These are phyloP conservation scores for Myathropa florea DNA, from an alignment of 2,888 invertebrate species.

Conservation along the genomic window DNA sequence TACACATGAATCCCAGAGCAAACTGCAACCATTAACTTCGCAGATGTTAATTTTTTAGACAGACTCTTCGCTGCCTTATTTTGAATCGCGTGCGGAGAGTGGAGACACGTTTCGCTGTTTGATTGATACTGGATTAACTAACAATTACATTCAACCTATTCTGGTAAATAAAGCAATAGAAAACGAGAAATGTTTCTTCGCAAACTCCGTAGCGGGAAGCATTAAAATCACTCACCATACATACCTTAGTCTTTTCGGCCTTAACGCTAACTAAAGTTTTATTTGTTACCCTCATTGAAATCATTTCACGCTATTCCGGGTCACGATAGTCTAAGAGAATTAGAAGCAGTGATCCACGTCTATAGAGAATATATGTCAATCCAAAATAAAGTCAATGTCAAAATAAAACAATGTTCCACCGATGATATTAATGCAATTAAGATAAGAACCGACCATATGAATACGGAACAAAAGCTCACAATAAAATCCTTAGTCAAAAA, in stretches of 20 bases:
- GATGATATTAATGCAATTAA: not conserved
- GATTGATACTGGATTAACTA: not conserved
- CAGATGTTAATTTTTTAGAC: not conserved
- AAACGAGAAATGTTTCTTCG: slow-evolving; percentile 27
- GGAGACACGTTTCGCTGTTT: not conserved
- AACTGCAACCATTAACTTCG: no score
- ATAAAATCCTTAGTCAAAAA: not conserved
- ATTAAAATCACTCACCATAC: slow-evolving; percentile 25
- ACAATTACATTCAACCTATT: not conserved
- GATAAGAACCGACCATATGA: not conserved
- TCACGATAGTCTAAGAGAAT: slow-evolving; percentile 27
- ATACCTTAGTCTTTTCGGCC: slow-evolving; percentile 1
- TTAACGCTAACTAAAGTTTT: slow-evolving; percentile 20
- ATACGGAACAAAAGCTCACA: not conserved
- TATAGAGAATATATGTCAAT: slow-evolving; percentile 22
- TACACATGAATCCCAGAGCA: no score
- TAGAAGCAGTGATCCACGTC: slow-evolving; percentile 17
- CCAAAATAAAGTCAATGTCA: slow-evolving; percentile 1
- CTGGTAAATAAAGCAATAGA: slow-evolving; percentile 3
- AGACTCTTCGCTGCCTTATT: not conserved
- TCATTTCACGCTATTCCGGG: slow-evolving; percentile 41
- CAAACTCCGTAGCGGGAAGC: slow-evolving; percentile 31
- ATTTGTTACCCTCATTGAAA: slow-evolving; percentile 4
- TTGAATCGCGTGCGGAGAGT: not conserved
- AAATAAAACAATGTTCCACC: not conserved